These are phyloP conservation scores for Spilogale gracilis DNA, from an alignment of 2,113 vertebrate genomes.

Conservation along the genomic window DNA sequence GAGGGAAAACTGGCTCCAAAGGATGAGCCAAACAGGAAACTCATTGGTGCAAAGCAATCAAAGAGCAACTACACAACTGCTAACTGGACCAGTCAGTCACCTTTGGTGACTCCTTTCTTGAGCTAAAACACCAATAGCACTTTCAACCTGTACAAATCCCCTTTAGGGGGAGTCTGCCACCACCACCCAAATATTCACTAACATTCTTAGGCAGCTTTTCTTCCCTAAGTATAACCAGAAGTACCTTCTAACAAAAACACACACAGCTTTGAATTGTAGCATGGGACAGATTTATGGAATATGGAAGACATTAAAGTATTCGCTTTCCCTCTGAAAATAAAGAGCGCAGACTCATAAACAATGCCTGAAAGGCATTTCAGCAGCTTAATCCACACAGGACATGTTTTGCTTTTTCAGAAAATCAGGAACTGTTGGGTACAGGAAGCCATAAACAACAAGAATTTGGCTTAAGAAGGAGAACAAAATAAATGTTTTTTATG, in stretches of 20 bases:
- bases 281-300: slow-evolving; percentile 82
- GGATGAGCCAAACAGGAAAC: slow-evolving; percentile 57
- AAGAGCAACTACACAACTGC: not conserved
- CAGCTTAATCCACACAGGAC: slow-evolving; percentile 80
- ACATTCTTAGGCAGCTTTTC: slow-evolving; percentile 57
- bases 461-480: slow-evolving; percentile 81
- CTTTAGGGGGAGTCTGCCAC: slow-evolving; percentile 53
- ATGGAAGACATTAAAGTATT: slow-evolving; percentile 87
- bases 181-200: slow-evolving; percentile 74
- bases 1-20: slow-evolving; percentile 50
- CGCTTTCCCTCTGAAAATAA: slow-evolving; percentile 86
- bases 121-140: slow-evolving; percentile 56
- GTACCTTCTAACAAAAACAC: slow-evolving; percentile 80
- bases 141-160: slow-evolving; percentile 62
- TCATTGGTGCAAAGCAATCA: slow-evolving; percentile 36
- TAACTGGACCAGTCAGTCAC: not conserved
- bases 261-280: slow-evolving; percentile 67
- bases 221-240: slow-evolving; percentile 81
- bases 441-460: slow-evolving; percentile 85
- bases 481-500: slow-evolving; percentile 77
- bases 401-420: slow-evolving; percentile 80
- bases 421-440: slow-evolving; percentile 80
- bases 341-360: slow-evolving; percentile 83
- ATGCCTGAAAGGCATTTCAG: slow-evolving; percentile 84
- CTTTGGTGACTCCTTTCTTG: slow-evolving; percentile 55